Conservation (phyloP, 2,113 vertebrate genomes). For the Amphiprion percula region DNA sequence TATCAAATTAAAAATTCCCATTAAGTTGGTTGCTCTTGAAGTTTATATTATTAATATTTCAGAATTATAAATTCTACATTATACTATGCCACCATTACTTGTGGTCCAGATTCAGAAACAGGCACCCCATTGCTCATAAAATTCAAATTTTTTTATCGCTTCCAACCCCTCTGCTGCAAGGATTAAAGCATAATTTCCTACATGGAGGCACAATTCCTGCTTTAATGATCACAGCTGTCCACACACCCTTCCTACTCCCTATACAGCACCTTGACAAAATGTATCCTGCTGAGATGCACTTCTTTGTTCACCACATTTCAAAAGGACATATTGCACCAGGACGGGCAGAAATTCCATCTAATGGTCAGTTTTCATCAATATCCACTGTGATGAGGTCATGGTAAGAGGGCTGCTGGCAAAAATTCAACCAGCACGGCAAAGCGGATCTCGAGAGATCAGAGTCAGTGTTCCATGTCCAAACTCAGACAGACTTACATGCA, state of each 20-base stretch:
- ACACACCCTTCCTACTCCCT: not conserved
- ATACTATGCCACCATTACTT: not conserved
- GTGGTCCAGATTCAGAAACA: not conserved
- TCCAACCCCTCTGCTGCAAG: not conserved
- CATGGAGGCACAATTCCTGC: not conserved
- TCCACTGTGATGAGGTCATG: constrained; percentile 2
- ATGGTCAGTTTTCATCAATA: constrained; percentile 29
- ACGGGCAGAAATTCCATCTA: constrained; percentile 1
- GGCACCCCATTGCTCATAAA: not conserved
- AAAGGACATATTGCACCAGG: not conserved
- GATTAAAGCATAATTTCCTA: not conserved
- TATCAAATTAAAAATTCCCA: too few species aligned
- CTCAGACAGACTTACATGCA: constrained; percentile 51
- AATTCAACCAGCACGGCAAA: constrained; percentile 41
- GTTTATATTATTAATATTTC: too few species aligned
- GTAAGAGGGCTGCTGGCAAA: constrained; percentile 36
- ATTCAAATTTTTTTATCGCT: not conserved
- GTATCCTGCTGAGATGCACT: not conserved
- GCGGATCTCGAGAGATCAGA: constrained; percentile 68
- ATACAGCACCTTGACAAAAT: not conserved
- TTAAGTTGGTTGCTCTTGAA: too few species aligned
- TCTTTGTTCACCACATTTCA: not conserved
- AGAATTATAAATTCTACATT: too few species aligned
- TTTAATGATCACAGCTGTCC: constrained; percentile 16
- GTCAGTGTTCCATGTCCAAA: constrained; percentile 60